Conservation (phyloP, 2,113 vertebrate species). For the Rostratula benghalensis region DNA sequence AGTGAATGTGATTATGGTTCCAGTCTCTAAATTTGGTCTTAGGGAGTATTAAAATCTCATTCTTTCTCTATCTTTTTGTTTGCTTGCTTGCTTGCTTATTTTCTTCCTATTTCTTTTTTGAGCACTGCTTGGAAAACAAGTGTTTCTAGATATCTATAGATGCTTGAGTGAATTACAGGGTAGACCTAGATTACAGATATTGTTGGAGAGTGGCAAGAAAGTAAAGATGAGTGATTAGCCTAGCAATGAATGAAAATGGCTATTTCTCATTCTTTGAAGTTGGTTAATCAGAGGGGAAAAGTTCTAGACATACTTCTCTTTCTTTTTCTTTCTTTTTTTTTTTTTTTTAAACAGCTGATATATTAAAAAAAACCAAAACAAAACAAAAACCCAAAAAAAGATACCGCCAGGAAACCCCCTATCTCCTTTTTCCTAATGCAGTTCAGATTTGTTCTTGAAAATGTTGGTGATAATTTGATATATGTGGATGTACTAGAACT, state of each 20-base stretch:
- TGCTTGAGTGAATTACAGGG: background rate
- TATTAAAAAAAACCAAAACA: background rate
- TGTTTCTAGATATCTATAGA: background rate
- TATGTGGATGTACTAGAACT: background rate
- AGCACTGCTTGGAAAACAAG: background rate
- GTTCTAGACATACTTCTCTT: fast-evolving
- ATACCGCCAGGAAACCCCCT: background rate
- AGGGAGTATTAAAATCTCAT: background rate
- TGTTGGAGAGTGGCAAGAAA: background rate
- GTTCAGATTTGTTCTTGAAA: background rate
- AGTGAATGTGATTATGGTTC: background rate
- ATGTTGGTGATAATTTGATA: background rate
- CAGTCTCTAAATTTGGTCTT: background rate
- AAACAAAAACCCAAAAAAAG: too few species aligned
- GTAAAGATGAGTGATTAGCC: background rate
- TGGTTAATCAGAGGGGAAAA: background rate
- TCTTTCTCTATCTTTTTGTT: background rate
- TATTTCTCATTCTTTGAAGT: background rate
- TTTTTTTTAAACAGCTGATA: background rate
- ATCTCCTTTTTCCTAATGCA: background rate
- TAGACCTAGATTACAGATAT: background rate
- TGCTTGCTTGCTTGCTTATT: background rate
- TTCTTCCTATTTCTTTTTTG: background rate
- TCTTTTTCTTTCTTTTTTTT: background rate
- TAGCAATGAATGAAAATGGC: background rate